Evolutionary conservation across 2,113 vertebrate species (phyloP).

Genomic region (Pterocles burchelli): DNA sequence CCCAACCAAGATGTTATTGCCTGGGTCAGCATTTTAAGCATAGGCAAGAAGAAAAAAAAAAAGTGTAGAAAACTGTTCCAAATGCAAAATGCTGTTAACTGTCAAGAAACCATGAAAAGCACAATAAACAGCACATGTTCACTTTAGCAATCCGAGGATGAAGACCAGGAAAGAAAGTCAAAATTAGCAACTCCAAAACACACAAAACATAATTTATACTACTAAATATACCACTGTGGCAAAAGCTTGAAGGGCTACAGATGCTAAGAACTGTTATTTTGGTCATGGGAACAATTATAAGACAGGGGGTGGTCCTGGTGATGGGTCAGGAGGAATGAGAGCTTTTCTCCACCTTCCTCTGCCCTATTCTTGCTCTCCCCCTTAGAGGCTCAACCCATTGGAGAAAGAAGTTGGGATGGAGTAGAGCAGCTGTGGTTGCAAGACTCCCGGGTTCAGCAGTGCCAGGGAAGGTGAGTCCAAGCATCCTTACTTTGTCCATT

Average conservation of each 20-base stretch:
- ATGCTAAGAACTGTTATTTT: not conserved
- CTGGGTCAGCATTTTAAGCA: not conserved
- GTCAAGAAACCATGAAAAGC: not conserved
- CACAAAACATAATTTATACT: not conserved
- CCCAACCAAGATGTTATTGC: not conserved
- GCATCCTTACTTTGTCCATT: not conserved
- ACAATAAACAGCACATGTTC: not conserved
- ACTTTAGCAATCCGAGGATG: not conserved
- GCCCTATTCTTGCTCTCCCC: not conserved
- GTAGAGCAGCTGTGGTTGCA: not conserved
- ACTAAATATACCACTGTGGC: not conserved
- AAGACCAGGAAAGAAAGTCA: not conserved
- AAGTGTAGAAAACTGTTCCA: not conserved
- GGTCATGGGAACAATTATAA: not conserved
- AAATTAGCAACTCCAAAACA: not conserved
- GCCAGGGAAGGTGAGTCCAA: not conserved
- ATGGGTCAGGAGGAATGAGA: not conserved
- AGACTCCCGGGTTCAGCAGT: not conserved
- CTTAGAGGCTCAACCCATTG: accelerated
- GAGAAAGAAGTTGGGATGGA: not conserved
- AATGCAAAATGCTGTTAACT: not conserved
- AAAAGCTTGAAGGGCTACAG: not conserved
- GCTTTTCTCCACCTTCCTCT: not conserved
- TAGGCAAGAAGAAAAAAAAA: not conserved
- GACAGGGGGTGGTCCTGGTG: not conserved